A percentile compares a stretch with the other conserved stretches of the same genome.
Evolutionary conservation across 1,140 invertebrate genomes (phyloP).

Genomic region (Pseudobourletiella spinata): DNA sequence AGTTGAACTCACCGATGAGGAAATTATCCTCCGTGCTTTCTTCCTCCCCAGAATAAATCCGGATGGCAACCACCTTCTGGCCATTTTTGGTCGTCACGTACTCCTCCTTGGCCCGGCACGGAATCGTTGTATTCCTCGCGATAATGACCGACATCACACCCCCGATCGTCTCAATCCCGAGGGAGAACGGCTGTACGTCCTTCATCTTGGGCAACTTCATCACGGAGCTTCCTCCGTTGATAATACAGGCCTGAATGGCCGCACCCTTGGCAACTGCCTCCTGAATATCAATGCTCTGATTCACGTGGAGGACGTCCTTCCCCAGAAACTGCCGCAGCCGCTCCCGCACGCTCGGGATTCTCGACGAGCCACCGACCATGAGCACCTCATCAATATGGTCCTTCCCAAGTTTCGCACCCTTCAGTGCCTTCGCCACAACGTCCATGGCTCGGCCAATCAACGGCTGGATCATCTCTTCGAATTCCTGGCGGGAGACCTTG

Average conservation of each 20-base stretch:
- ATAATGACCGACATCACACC: slow-evolving; percentile 47
- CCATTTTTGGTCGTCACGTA: no score
- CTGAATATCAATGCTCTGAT: slow-evolving; percentile 44
- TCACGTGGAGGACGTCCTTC: slow-evolving; percentile 4
- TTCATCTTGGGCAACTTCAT: slow-evolving; percentile 44
- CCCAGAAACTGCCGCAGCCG: slow-evolving; percentile 12
- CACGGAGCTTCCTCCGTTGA: slow-evolving; percentile 53
- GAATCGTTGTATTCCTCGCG: slow-evolving; percentile 46
- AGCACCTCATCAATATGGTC: slow-evolving; percentile 27
- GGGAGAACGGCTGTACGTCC: slow-evolving; percentile 46
- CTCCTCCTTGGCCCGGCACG: no score
- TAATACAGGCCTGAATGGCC: slow-evolving; percentile 51
- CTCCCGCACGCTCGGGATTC: slow-evolving; percentile 21
- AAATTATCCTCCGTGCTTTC: no score
- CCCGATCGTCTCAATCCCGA: slow-evolving; percentile 57
- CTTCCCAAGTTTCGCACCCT: slow-evolving; percentile 51
- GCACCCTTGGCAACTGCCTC: slow-evolving; percentile 51
- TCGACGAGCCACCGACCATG: slow-evolving; percentile 26
- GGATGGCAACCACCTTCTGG: no score
- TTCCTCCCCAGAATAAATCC: no score
- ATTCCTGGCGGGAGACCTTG: no score
- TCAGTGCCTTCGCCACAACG: slow-evolving; percentile 51
- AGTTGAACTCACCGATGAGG: no score
- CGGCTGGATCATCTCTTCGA: slow-evolving; percentile 37
- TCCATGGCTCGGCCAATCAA: slow-evolving; percentile 46